These are phyloP conservation scores for Enteromius anoplus DNA, from an alignment of 2,797 vertebrate species.

Conservation along the genomic window DNA sequence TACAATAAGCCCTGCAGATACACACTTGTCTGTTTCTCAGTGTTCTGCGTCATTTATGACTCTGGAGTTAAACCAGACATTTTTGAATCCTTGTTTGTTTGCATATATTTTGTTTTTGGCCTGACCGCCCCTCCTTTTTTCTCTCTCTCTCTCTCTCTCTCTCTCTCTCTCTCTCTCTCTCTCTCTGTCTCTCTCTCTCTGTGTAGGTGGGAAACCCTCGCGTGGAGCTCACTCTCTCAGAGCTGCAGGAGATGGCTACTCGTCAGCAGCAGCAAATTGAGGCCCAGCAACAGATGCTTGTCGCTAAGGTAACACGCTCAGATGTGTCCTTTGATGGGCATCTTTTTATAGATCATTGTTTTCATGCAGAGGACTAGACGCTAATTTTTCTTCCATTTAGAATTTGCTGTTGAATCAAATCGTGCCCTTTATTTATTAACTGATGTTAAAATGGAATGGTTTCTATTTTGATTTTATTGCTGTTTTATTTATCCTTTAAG, in stretches of 20 bases:
- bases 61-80: conserved; percentile 24
- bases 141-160: neutral
- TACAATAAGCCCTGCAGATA: conserved; percentile 29
- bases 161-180: conserved; percentile 1
- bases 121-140: neutral
- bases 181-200: conserved; percentile 17
- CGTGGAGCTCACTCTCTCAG: conserved; percentile 94
- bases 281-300: conserved; percentile 97
- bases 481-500: neutral
- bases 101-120: conserved; percentile 1
- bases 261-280: conserved; percentile 98
- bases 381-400: neutral
- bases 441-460: neutral
- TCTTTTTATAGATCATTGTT: conserved; percentile 28
- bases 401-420: conserved; percentile 2
- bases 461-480: neutral
- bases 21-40: neutral
- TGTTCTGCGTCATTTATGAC: neutral
- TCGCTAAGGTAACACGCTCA: conserved; percentile 88
- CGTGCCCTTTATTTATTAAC: neutral
- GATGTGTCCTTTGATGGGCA: conserved; percentile 41
- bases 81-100: conserved; percentile 32
- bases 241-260: conserved; percentile 97
- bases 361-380: neutral
- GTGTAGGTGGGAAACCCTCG: conserved; percentile 88